phyloP scores from a whole-genome alignment of 2,888 invertebrate species.

The Eupithecia dodoneata region DNA sequence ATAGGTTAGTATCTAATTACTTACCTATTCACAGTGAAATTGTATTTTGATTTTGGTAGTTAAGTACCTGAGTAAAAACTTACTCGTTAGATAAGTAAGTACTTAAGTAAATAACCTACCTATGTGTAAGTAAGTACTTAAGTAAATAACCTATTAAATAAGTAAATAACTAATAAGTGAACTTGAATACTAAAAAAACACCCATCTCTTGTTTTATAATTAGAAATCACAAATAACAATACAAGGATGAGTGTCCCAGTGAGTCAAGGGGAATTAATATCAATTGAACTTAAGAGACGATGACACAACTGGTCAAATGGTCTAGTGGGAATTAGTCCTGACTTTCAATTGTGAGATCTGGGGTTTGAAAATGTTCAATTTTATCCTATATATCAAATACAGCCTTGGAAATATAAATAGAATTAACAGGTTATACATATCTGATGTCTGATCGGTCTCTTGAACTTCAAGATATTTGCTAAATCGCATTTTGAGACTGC shows the following conservation, averaged over 20 bases:
- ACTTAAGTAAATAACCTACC: too few relatives aligned
- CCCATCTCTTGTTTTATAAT: background rate
- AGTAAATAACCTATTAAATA: too few relatives aligned
- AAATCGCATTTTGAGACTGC: background rate
- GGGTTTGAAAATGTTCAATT: background rate
- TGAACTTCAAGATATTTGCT: background rate
- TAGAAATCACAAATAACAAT: conserved; percentile 16
- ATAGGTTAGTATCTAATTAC: background rate
- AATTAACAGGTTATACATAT: background rate
- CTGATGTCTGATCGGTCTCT: background rate
- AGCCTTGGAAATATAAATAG: background rate
- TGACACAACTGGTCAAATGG: conserved; percentile 20
- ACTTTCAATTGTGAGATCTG: background rate
- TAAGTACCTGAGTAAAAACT: too few relatives aligned
- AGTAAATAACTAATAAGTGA: background rate
- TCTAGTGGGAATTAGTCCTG: background rate
- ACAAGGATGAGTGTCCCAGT: conserved; percentile 23
- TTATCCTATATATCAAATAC: background rate
- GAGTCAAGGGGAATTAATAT: conserved; percentile 47
- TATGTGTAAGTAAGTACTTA: too few relatives aligned
- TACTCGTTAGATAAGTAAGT: too few relatives aligned
- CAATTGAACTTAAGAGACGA: conserved; percentile 36
- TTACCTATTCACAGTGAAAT: too few relatives aligned
- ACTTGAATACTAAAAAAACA: background rate
- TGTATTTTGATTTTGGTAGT: too few relatives aligned